Conservation (phyloP, 2,797 vertebrate genomes). For the Silurus aristotelis region DNA sequence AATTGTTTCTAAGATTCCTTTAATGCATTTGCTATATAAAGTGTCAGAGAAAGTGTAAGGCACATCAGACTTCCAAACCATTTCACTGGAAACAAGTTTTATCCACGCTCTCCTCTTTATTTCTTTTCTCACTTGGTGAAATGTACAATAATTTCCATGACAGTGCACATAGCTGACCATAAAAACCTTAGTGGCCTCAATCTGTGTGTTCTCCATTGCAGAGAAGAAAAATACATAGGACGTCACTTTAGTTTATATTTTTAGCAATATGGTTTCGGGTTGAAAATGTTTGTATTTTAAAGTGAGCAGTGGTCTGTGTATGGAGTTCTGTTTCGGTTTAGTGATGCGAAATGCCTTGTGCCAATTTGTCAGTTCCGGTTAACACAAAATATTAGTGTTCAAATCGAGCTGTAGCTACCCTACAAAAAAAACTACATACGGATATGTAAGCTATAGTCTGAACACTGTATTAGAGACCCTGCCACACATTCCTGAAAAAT, state of each 20-base stretch:
- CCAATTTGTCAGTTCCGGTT: not conserved
- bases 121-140: no score
- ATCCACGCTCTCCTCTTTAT: no score
- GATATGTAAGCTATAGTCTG: not conserved
- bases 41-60: no score
- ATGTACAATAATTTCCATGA: no score
- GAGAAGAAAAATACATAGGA: not conserved
- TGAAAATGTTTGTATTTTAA: not conserved
- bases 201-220: not conserved
- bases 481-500: constrained; percentile 23
- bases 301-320: not conserved
- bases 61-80: no score
- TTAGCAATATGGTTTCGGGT: not conserved
- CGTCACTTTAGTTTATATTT: not conserved
- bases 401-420: not conserved
- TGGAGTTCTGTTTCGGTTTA: not conserved
- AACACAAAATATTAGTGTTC: not conserved
- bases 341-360: not conserved
- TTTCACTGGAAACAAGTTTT: no score
- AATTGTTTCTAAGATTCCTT: no score
- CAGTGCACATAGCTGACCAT: not conserved
- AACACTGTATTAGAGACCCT: not conserved
- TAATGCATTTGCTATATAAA: no score
- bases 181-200: not conserved
- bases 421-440: not conserved